Conservation (phyloP, 2,113 vertebrate genomes). For the Neolamprologus cancellatus region DNA sequence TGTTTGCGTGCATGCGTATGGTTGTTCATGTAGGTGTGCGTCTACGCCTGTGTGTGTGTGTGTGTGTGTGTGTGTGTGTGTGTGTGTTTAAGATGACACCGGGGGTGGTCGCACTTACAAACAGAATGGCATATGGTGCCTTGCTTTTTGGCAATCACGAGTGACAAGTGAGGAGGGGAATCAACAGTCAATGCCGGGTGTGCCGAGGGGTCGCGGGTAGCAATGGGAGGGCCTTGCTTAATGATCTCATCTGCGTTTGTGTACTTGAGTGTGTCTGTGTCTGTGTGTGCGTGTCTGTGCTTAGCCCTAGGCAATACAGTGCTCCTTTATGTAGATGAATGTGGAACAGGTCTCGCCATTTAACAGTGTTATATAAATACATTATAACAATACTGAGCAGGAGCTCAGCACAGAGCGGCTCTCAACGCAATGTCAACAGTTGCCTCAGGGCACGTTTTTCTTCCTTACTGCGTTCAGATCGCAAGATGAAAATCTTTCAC, state of each 20-base stretch:
- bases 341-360: slow-evolving; percentile 84
- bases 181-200: slow-evolving; percentile 50
- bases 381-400: slow-evolving; percentile 61
- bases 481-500: slow-evolving; percentile 81
- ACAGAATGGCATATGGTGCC: slow-evolving; percentile 83
- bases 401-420: slow-evolving; percentile 55
- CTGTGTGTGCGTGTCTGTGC: slow-evolving; percentile 28
- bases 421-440: slow-evolving; percentile 84
- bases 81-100: slow-evolving; percentile 43
- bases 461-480: slow-evolving; percentile 22
- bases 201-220: slow-evolving; percentile 44
- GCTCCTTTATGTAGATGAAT: slow-evolving; percentile 92
- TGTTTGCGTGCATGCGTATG: neutral
- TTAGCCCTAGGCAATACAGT: slow-evolving; percentile 81
- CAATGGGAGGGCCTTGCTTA: slow-evolving; percentile 70
- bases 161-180: slow-evolving; percentile 78
- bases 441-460: slow-evolving; percentile 78
- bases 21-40: neutral
- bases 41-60: slow-evolving; percentile 14
- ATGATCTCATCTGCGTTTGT: slow-evolving; percentile 73
- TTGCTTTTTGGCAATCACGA: slow-evolving; percentile 81
- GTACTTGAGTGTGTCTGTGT: neutral
- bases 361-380: slow-evolving; percentile 78
- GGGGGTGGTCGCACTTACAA: slow-evolving; percentile 71
- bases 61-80: slow-evolving; percentile 18